Percentiles rank a stretch among this genome's conserved stretches.
phyloP scores from a whole-genome alignment of 2,113 vertebrate species.

The Ptilorrhoa leucosticta region DNA sequence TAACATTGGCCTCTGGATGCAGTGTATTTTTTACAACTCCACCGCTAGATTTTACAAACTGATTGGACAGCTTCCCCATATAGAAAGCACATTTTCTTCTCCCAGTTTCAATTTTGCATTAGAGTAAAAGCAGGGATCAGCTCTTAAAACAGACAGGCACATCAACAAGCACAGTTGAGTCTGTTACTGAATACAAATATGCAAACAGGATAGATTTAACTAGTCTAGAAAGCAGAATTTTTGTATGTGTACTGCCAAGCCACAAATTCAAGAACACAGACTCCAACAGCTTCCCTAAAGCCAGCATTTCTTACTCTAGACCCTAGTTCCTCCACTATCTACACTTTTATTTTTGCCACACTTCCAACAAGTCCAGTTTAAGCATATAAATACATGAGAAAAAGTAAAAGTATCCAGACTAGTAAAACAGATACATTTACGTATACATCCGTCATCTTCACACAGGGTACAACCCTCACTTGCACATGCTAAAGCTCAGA shows the following conservation, averaged over 20 bases:
- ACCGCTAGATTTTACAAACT: neutral
- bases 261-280: neutral
- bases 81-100: neutral
- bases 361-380: neutral
- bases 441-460: neutral
- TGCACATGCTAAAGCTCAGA: accelerated
- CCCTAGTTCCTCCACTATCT: neutral
- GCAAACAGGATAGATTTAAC: neutral
- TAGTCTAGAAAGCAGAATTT: neutral
- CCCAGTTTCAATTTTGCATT: neutral
- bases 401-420: neutral
- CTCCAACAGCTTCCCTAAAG: neutral
- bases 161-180: neutral
- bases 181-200: neutral
- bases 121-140: neutral
- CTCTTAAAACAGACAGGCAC: neutral
- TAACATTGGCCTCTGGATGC: neutral
- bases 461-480: neutral
- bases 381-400: neutral
- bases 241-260: neutral
- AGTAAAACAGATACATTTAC: neutral
- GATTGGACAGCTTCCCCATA: neutral
- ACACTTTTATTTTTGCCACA: neutral
- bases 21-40: neutral
- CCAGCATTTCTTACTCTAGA: neutral